A percentile compares a stretch with the other conserved stretches of the same genome.
Conservation (phyloP, 2,797 vertebrate species). For the Serranus cabrilla region DNA sequence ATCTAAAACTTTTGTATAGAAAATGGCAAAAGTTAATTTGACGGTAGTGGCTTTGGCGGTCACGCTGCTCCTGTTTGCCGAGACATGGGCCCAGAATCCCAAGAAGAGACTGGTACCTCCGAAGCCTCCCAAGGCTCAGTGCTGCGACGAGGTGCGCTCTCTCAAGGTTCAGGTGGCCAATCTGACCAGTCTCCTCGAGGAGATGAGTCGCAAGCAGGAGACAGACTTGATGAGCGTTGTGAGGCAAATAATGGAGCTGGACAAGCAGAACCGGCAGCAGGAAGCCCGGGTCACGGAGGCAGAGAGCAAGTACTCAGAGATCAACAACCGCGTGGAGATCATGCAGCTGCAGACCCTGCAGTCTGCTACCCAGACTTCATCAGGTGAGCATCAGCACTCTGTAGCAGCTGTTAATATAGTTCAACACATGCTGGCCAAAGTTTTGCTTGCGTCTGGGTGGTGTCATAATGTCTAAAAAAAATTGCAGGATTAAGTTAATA, state of each 20-base stretch:
- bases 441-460: not conserved
- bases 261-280: constrained; percentile 90
- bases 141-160: constrained; percentile 92
- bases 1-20: constrained; percentile 10
- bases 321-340: constrained; percentile 96
- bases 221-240: constrained; percentile 89
- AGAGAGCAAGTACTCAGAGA: constrained; percentile 96
- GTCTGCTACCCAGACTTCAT: constrained; percentile 91
- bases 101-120: constrained; percentile 68
- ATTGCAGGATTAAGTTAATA: not conserved
- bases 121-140: constrained; percentile 83
- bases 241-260: constrained; percentile 95
- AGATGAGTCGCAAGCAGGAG: constrained; percentile 93
- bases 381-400: constrained; percentile 88
- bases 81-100: constrained; percentile 77
- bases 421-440: not conserved
- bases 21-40: constrained; percentile 65
- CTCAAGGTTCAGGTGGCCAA: constrained; percentile 94
- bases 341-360: constrained; percentile 96
- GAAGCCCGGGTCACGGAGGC: constrained; percentile 91
- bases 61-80: constrained; percentile 73
- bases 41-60: constrained; percentile 63
- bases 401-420: not conserved
- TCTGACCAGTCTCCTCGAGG: constrained; percentile 91
- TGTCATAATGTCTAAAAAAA: not conserved